These are phyloP conservation scores for Drosophila borealis DNA, from an alignment of 2,888 invertebrate species.

Conservation along the genomic window DNA sequence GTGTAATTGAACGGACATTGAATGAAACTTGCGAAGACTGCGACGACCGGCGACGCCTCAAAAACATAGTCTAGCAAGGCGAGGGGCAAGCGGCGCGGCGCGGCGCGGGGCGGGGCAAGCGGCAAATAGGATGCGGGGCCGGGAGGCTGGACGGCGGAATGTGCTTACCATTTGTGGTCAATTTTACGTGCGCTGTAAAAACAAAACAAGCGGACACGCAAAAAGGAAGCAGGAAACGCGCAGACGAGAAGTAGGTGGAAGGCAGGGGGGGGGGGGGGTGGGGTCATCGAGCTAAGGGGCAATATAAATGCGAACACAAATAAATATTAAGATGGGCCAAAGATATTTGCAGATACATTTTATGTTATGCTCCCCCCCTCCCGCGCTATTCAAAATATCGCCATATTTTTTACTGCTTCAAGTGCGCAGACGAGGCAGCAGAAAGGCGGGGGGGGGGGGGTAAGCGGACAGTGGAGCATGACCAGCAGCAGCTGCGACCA, in stretches of 20 bases:
- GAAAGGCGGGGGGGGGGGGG: not conserved
- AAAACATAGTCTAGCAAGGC: conserved; percentile 2
- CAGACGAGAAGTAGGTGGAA: not conserved
- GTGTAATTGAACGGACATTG: conserved; percentile 79
- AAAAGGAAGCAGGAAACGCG: conserved; percentile 1
- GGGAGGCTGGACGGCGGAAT: not conserved
- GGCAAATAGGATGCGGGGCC: not conserved
- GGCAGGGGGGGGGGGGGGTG: too few species aligned
- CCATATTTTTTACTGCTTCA: conserved; percentile 50
- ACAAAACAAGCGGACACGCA: conserved; percentile 54
- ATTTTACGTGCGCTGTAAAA: conserved; percentile 75
- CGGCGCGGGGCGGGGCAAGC: not conserved
- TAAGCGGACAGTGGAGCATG: too few species aligned
- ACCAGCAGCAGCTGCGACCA: conserved; percentile 1
- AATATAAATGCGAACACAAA: conserved; percentile 63
- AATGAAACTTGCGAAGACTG: conserved; percentile 67
- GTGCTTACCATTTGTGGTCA: conserved; percentile 69
- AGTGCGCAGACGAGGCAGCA: not conserved
- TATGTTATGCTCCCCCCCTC: conserved; percentile 58
- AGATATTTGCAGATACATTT: conserved; percentile 70
- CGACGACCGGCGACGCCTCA: conserved; percentile 47
- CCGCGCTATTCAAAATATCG: conserved; percentile 32
- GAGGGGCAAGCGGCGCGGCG: not conserved
- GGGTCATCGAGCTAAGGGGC: conserved; percentile 37
- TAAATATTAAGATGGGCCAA: conserved; percentile 74